phyloP scores from a whole-genome alignment of 2,113 vertebrate genomes.

The Hipposideros armiger region DNA sequence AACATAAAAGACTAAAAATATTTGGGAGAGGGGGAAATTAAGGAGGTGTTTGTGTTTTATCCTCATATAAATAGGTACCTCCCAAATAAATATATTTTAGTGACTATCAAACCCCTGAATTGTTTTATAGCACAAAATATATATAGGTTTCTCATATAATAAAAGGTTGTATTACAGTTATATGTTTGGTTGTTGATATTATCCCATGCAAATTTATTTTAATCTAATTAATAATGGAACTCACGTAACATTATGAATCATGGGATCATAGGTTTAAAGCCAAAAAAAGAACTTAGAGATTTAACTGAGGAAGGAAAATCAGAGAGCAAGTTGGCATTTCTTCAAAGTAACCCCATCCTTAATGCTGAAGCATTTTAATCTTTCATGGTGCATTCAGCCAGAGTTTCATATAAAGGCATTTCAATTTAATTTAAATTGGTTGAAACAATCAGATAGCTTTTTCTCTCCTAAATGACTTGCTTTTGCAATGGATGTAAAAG shows the following conservation, averaged over 20 bases:
- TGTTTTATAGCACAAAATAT: neutral
- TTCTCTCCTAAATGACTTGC: slow-evolving; percentile 69
- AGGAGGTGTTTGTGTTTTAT: neutral
- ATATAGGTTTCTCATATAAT: neutral
- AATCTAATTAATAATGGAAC: neutral
- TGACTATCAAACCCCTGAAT: neutral
- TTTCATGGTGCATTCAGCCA: slow-evolving; percentile 22
- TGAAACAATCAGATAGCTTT: slow-evolving; percentile 74
- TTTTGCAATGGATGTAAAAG: slow-evolving; percentile 70
- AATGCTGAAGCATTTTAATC: neutral
- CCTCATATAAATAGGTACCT: neutral
- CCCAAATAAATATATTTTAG: neutral
- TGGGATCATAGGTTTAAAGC: neutral
- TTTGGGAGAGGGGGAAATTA: neutral
- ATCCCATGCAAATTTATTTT: neutral
- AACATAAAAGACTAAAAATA: neutral
- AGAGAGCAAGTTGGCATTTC: slow-evolving; percentile 8
- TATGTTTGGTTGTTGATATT: neutral
- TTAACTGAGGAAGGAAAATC: slow-evolving; percentile 29
- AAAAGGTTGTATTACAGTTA: neutral
- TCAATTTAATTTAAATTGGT: slow-evolving; percentile 76
- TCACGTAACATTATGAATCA: neutral
- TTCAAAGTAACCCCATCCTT: slow-evolving; percentile 5
- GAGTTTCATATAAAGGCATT: slow-evolving; percentile 56
- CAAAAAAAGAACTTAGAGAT: neutral